Base-by-base conservation (phyloP, 2,888 invertebrate species). In the Drosophila kambysellisi region DNA sequence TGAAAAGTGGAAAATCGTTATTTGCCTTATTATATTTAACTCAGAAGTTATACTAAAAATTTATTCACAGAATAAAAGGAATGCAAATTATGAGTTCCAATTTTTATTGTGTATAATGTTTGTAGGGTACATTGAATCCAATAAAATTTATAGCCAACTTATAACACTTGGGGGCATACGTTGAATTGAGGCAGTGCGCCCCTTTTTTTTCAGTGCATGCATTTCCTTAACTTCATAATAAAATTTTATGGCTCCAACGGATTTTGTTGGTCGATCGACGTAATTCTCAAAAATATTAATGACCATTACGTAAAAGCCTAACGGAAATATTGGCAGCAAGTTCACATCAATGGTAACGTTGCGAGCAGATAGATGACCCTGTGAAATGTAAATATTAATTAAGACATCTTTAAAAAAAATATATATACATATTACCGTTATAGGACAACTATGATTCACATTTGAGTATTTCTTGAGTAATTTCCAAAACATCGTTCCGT, bases 391-490 rank as follows among this genome's bases (percentile, higher is more conserved):
- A 11, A n/a, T 15, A n/a, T 15, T 35, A 0, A 5, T n/a, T 15
- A 25, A 30, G 8, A 41, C 37, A 37, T 20, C 20, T 8, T 46
- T 20, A 20, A 46, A 12, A 17, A 7, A 1, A n/a, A n/a, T n/a
- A 20, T 7, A 4, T 20, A 46, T 12, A 20, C 0, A 25, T 4
- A 11, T 52, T 60, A 79, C 79, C 64, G 30, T 32, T 4, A 25
- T 43, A 0, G 82, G 82, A n/a, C 85, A 82, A 15, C 41, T 51
- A 15, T 82, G 80, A 41, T 79, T 82, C 0, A 69, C 48, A 48
- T 82, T 82, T 0, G 85, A 73, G 0, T 32, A 20, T 15, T 12
- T 20, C 20, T 7, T 12, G 7, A 46, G 20, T 0, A 7, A 0
- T 46, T 20, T 46, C 6, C 4, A 54, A 66, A 0, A 58, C 0